phyloP scores from a whole-genome alignment of 2,888 invertebrate species.

The Drosophila antonietae region DNA sequence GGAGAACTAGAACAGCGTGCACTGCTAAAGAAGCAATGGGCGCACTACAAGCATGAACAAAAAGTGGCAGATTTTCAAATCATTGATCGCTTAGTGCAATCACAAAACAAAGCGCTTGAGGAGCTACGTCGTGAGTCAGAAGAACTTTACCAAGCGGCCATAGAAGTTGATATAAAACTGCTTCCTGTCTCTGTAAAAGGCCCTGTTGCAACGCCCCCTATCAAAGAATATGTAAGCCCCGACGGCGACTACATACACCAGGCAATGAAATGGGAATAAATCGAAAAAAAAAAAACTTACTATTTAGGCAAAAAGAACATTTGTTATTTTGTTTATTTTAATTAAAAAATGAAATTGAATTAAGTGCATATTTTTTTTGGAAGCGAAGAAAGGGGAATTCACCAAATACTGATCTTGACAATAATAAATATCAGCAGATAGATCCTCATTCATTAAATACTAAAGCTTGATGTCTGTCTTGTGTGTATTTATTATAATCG shows the following conservation, averaged over 20 bases:
- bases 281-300: not conserved
- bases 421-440: not conserved
- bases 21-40: constrained; percentile 91
- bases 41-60: constrained; percentile 88
- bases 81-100: constrained; percentile 88
- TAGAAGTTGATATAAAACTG: constrained; percentile 90
- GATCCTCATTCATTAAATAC: not conserved
- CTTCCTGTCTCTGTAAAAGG: constrained; percentile 90
- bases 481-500: constrained; percentile 57
- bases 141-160: constrained; percentile 94
- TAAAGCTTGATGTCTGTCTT: constrained; percentile 6
- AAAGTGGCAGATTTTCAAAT: constrained; percentile 88
- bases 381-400: not conserved
- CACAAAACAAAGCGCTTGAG: constrained; percentile 92
- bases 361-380: constrained; percentile 1
- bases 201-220: constrained; percentile 93
- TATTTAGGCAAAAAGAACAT: constrained; percentile 37
- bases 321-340: constrained; percentile 28
- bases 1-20: constrained; percentile 88
- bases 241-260: constrained; percentile 96
- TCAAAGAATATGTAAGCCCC: constrained; percentile 91
- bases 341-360: constrained; percentile 28
- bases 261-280: constrained; percentile 91
- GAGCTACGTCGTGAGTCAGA: constrained; percentile 93
- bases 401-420: no score